Evolutionary conservation across 2,888 invertebrate species (phyloP), one percentile per base, ranked within the genome.

Genomic region (Chironomus tentans): DNA sequence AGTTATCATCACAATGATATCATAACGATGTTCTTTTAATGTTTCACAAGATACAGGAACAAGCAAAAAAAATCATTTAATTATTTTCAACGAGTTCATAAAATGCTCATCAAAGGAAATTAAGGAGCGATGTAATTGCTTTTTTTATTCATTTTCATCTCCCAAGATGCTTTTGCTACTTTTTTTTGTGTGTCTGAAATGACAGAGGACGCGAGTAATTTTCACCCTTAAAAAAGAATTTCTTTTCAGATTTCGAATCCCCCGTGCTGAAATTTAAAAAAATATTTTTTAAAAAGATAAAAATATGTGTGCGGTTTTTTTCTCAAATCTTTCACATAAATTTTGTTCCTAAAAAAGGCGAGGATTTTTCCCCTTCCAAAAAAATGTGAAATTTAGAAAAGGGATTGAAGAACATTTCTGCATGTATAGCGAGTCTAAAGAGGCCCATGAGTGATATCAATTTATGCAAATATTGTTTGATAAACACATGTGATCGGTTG

Each of bases 81-180:
- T 72, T 70, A 50, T 22, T 61, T 72, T 61, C 72, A 72, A 72
- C 62, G 62, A 72, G 72, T 72, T 72, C 72, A 72, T 72, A 72
- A 72, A 72, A 72, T 38, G 72, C 72, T 72, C 72, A 72, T 72
- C 72, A 72, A 72, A 72, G 72, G 72, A 72, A 72, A 72, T 72
- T 72, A 72, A 72, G 48, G 48, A 62, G 28, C 22, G 21, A 18
- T 62, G 18, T 72, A 72, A 72, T 72, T 72, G 72, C 72, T 38
- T 72, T 71, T 68, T 68, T 62, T 18, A 13, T 70, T 48, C 38
- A 48, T 62, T 62, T 65, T 7, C 38, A 15, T 28, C n/a, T 46
- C n/a, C n/a, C 48, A 18, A 24, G 22, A 18, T 50, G 21, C 56
- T 50, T 38, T 38, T 10, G 38, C 38, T 38, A 38, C 38, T 10